Conservation (phyloP, 2,797 vertebrate species). For the Discoglossus pictus region DNA sequence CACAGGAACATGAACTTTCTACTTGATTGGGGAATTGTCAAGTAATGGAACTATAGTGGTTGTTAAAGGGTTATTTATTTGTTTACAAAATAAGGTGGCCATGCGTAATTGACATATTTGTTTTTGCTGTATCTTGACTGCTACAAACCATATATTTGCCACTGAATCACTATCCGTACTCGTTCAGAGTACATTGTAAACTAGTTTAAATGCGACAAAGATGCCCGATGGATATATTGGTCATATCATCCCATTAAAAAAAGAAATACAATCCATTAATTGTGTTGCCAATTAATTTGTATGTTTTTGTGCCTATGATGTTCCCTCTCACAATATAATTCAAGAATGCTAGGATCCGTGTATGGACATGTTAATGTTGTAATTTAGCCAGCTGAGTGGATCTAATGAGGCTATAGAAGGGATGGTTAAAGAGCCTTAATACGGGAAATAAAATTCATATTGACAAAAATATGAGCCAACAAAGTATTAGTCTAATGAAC, state of each 20-base stretch:
- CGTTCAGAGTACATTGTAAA: background rate
- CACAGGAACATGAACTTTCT: background rate
- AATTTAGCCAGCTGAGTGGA: constrained; percentile 39
- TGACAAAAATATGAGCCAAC: constrained; percentile 45
- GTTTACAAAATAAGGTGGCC: too few species aligned
- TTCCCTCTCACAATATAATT: constrained; percentile 1
- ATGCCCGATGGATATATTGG: constrained; percentile 5
- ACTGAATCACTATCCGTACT: background rate
- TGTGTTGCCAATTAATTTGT: constrained; percentile 27
- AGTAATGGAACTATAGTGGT: too few species aligned
- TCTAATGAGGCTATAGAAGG: constrained; percentile 42
- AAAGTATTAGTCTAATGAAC: constrained; percentile 51
- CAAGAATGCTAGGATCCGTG: constrained; percentile 20
- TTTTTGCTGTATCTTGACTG: too few species aligned
- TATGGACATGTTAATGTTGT: constrained; percentile 34
- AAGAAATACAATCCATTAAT: constrained; percentile 13
- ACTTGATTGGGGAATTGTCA: too few species aligned
- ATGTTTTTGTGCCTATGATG: constrained; percentile 22
- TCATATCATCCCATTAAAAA: background rate
- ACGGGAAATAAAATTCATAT: constrained; percentile 37
- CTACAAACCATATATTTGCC: too few species aligned
- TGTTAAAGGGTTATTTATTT: too few species aligned
- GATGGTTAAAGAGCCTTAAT: constrained; percentile 30
- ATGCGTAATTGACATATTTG: too few species aligned
- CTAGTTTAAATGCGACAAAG: background rate